Evolutionary conservation across 2,797 vertebrate genomes (phyloP).

Genomic region (Dicrostonyx torquatus): DNA sequence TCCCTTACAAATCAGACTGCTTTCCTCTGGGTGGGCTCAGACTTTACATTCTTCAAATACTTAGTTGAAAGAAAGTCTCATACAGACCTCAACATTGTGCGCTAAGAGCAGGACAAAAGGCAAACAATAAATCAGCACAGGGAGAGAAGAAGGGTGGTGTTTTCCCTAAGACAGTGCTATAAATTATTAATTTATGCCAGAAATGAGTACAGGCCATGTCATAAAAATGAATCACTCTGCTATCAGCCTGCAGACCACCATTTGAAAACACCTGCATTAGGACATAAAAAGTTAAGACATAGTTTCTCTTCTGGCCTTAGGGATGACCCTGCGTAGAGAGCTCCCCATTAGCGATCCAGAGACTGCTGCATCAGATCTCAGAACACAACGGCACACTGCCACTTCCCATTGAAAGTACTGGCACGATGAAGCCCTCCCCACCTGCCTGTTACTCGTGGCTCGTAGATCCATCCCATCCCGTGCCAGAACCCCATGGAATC

Average conservation of each 20-base stretch:
- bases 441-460: background rate
- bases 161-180: background rate
- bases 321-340: background rate
- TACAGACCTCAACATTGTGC: background rate
- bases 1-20: background rate
- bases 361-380: background rate
- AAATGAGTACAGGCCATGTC: background rate
- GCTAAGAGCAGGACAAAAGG: background rate
- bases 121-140: background rate
- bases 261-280: background rate
- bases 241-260: background rate
- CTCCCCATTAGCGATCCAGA: background rate
- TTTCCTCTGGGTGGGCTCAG: background rate
- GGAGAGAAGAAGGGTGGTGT: background rate
- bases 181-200: constrained; percentile 54
- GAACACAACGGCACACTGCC: background rate
- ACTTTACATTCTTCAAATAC: background rate
- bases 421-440: no score
- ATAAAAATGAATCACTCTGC: constrained; percentile 19
- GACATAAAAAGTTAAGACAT: background rate
- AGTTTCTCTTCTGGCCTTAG: background rate
- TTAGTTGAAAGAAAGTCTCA: constrained; percentile 23
- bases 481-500: background rate
- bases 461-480: background rate
- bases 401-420: background rate